Evolutionary conservation across 2,797 vertebrate genomes (phyloP).

Genomic region (Cuculus canorus): DNA sequence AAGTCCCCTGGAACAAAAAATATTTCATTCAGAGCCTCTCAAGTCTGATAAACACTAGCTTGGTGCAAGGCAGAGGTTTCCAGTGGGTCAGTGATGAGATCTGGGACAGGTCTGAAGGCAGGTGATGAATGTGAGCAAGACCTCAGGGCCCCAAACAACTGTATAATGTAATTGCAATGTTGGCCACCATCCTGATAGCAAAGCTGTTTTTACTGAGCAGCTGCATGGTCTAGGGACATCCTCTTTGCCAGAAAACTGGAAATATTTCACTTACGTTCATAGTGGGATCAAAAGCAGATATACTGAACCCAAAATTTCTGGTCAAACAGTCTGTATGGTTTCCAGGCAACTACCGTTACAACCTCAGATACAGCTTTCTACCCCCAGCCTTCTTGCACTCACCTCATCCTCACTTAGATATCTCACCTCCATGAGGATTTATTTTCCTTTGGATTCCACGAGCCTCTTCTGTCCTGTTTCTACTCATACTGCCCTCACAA

Average conservation of each 20-base stretch:
- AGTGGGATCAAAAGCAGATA: constrained; percentile 56
- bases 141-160: constrained; percentile 8
- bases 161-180: constrained; percentile 36
- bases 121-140: constrained; percentile 40
- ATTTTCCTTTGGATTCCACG: neutral
- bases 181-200: constrained; percentile 49
- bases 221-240: constrained; percentile 43
- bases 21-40: constrained; percentile 20
- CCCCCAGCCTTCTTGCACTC: neutral
- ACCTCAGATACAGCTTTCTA: neutral
- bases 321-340: constrained; percentile 10
- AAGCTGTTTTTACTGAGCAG: constrained; percentile 40
- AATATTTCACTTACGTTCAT: constrained; percentile 41
- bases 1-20: neutral
- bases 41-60: neutral
- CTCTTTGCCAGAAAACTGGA: constrained; percentile 48
- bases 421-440: neutral
- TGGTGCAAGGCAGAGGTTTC: constrained; percentile 12
- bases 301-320: constrained; percentile 9
- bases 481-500: neutral
- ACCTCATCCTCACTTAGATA: neutral
- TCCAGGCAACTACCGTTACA: constrained; percentile 26
- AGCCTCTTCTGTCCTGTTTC: neutral
- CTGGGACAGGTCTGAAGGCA: constrained; percentile 28
- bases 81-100: neutral